These are phyloP conservation scores for Andrena marginata DNA, from an alignment of 2,888 invertebrate genomes.

Conservation along the genomic window DNA sequence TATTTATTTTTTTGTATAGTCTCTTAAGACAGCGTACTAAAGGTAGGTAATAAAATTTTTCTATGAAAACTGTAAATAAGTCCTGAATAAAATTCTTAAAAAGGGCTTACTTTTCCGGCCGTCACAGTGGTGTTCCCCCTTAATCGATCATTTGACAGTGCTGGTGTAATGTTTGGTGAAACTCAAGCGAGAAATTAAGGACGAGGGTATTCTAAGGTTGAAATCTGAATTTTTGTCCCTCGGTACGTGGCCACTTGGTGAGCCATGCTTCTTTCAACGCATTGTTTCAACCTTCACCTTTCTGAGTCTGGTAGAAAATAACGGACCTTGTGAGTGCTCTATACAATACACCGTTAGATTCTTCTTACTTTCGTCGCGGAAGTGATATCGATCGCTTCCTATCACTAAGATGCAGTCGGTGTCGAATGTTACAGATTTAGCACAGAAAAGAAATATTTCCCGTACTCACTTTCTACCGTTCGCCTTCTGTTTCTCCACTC, in stretches of 20 bases:
- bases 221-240: constrained; percentile 2
- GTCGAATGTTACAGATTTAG: neutral
- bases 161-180: neutral
- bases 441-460: neutral
- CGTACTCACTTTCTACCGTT: neutral
- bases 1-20: too few species aligned
- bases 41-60: too few species aligned
- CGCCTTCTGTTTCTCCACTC: too few species aligned
- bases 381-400: constrained; percentile 25
- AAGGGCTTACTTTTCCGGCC: too few species aligned
- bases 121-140: too few species aligned
- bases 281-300: constrained; percentile 61
- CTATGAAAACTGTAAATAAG: too few species aligned
- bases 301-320: constrained; percentile 48
- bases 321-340: constrained; percentile 32
- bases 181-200: neutral
- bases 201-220: neutral
- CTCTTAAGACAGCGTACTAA: too few species aligned
- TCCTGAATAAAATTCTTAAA: too few species aligned
- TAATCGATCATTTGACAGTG: neutral
- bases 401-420: constrained; percentile 12
- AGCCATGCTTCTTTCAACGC: constrained; percentile 9
- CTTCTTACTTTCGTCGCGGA: constrained; percentile 13
- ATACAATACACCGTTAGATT: constrained; percentile 14
- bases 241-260: neutral